These are phyloP conservation scores for Oikopleura dioica DNA, from an alignment of 23 tunicate genomes.

Conservation along the genomic window DNA sequence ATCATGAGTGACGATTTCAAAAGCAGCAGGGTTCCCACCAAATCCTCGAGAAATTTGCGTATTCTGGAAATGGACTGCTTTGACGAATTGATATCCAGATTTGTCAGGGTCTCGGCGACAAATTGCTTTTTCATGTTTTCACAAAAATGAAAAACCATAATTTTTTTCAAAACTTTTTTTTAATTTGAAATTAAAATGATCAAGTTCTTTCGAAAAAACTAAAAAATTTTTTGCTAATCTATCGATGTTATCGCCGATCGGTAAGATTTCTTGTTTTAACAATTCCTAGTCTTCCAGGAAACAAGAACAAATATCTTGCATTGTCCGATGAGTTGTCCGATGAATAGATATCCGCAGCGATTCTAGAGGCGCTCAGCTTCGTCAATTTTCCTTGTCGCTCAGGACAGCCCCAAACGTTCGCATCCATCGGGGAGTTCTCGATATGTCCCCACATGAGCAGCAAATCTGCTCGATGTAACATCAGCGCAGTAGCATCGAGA, in stretches of 20 bases:
- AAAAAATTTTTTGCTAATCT: no score
- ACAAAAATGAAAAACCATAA: no score
- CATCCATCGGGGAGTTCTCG: neutral
- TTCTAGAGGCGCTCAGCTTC: neutral
- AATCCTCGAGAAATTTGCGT: slow-evolving; percentile 5
- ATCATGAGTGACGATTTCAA: neutral
- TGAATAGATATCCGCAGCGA: neutral
- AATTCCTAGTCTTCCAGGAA: slow-evolving; percentile 6
- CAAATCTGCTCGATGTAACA: slow-evolving; percentile 9
- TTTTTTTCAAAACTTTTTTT: no score
- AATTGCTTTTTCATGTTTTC: no score
- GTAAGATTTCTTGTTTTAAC: no score
- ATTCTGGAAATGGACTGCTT: neutral
- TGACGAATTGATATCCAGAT: neutral
- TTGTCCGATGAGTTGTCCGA: neutral
- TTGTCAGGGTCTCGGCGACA: neutral
- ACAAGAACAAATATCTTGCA: neutral
- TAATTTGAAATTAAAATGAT: no score
- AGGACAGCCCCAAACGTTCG: slow-evolving; percentile 9
- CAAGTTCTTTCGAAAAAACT: no score
- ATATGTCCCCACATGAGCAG: slow-evolving; percentile 10
- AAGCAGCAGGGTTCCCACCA: neutral
- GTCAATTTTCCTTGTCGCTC: neutral
- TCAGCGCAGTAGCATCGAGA: slow-evolving; percentile 2
- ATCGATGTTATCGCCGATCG: no score